These are phyloP conservation scores for Isoperla grammatica DNA, from an alignment of 2,888 invertebrate genomes.

Conservation along the genomic window DNA sequence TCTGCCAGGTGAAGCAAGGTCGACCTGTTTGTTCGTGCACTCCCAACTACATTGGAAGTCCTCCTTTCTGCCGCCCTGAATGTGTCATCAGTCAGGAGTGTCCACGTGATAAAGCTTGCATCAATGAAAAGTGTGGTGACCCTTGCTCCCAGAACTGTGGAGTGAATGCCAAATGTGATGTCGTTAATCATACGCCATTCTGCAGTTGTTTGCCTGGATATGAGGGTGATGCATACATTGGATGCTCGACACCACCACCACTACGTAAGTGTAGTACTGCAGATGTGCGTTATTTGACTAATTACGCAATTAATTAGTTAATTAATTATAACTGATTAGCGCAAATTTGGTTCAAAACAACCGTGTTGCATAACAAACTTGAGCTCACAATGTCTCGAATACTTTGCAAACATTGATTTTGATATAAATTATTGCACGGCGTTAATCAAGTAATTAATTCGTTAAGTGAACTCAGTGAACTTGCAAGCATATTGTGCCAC, in stretches of 20 bases:
- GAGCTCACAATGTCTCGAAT: too few species aligned
- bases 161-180: slow-evolving; percentile 69
- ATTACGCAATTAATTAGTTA: too few species aligned
- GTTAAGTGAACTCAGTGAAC: too few species aligned
- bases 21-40: slow-evolving; percentile 76
- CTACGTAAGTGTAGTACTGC: slow-evolving; percentile 38
- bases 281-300: too few species aligned
- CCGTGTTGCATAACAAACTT: too few species aligned
- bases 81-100: slow-evolving; percentile 81
- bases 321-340: background rate
- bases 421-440: too few species aligned
- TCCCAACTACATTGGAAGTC: slow-evolving; percentile 72
- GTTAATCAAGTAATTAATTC: too few species aligned
- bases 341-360: too few species aligned
- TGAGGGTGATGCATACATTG: slow-evolving; percentile 79
- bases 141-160: slow-evolving; percentile 77
- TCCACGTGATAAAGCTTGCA: slow-evolving; percentile 68
- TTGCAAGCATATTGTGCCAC: too few species aligned
- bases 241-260: slow-evolving; percentile 59
- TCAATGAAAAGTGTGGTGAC: slow-evolving; percentile 73
- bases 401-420: too few species aligned
- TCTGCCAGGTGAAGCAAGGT: slow-evolving; percentile 73
- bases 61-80: slow-evolving; percentile 76
- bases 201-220: slow-evolving; percentile 73
- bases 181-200: slow-evolving; percentile 73